Base-by-base conservation (phyloP, 2,888 invertebrate species). In the Pseudococcus viburni region DNA sequence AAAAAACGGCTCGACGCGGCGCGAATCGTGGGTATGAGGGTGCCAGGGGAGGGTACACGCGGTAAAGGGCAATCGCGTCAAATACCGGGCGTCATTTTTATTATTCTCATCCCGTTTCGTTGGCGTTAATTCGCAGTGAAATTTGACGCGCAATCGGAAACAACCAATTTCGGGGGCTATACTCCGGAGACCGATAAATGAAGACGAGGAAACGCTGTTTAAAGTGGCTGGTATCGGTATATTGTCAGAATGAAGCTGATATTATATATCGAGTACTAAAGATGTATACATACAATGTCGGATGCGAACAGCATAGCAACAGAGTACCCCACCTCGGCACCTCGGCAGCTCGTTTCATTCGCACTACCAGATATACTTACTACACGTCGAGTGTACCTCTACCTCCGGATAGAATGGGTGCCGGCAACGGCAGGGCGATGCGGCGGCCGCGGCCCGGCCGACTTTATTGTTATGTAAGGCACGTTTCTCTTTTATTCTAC, bases 81-180 rank as follows among this genome's bases (percentile, higher is more conserved):
- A 48, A 51, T 17, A 84, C 84, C 26, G 85, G 64, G 39, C 80
- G 77, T 87, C 80, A 87, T 87, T 87, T 87, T 87, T 87, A 87
- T 87, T 87, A 87, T 87, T 87, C 87, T 87, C 77, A 51, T 87
- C 77, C 80, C 87, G 87, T 87, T 77, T 51, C 26, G 87, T 87
- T 87, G 77, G 87, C 87, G 87, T 87, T 87, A 87, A 87, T 87
- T 87, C 87, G 87, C 87, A 87, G 87, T 87, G 87, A 87, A 87
- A 87, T 87, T 87, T 80, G 87, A 87, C 87, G 87, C 87, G 73
- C 87, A 87, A 87, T 87, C 87, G 87, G 87, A 87, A 87, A 87
- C 87, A 87, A 87, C 77, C 87, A 87, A 87, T 87, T 87, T 87
- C 55, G 87, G 87, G 87, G 87, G 87, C 80, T 87, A 77, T 87